Conservation (phyloP, 2,113 vertebrate genomes). For the Chroicocephalus ridibundus region DNA sequence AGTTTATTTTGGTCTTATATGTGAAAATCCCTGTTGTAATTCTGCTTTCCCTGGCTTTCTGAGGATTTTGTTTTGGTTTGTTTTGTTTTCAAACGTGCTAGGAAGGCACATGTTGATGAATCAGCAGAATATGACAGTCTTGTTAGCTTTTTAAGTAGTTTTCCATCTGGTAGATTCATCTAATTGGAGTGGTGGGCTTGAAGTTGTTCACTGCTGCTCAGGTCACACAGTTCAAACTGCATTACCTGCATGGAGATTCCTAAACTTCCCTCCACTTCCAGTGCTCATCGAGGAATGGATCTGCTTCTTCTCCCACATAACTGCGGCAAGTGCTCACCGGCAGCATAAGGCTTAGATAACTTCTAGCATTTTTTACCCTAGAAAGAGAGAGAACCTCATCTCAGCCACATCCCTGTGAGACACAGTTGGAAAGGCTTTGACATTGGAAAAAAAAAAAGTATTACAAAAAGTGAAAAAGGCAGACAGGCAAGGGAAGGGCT, state of each 20-base stretch:
- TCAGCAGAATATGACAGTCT: conserved; percentile 27
- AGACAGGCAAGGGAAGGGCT: background rate
- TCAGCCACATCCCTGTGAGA: background rate
- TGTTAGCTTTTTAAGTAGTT: conserved; percentile 2
- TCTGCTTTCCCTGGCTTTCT: background rate
- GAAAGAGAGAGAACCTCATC: background rate
- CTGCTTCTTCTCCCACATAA: background rate
- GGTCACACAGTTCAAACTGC: background rate
- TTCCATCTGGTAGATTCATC: conserved; percentile 24
- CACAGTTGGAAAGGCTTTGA: background rate
- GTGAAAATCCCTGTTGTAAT: background rate
- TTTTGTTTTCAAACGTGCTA: conserved; percentile 13
- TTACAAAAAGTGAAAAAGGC: background rate
- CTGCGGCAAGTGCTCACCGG: background rate
- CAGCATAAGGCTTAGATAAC: background rate
- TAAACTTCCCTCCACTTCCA: background rate
- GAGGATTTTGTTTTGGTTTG: background rate
- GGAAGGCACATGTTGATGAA: background rate
- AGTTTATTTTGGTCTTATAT: background rate
- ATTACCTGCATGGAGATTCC: background rate
- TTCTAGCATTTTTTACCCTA: background rate
- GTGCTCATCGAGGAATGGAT: rapidly evolving
- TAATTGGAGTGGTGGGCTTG: conserved; percentile 11
- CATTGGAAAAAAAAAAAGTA: background rate
- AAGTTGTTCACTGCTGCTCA: background rate